A percentile compares a stretch with the other conserved stretches of the same genome.
Evolutionary conservation across 2,113 vertebrate species (phyloP).

Genomic region (Pterocles burchelli): DNA sequence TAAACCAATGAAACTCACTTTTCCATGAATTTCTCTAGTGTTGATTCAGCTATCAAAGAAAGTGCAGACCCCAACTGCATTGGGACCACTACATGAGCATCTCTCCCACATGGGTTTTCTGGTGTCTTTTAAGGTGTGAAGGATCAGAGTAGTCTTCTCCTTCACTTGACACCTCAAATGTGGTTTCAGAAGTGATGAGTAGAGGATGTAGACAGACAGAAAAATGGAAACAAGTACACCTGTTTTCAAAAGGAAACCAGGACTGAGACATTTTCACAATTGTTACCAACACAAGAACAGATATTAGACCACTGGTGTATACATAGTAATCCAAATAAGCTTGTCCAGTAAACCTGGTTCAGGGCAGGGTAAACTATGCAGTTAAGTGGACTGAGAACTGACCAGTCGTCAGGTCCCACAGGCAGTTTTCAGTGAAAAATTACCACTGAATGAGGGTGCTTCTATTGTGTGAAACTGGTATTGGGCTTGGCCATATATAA

Average conservation of each 20-base stretch:
- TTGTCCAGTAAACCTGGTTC: background rate
- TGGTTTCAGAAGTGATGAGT: background rate
- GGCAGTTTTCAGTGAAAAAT: background rate
- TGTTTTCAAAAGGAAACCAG: background rate
- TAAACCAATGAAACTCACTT: background rate
- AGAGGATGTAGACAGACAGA: background rate
- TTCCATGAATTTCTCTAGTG: background rate
- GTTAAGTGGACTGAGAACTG: background rate
- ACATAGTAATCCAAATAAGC: background rate
- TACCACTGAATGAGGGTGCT: background rate
- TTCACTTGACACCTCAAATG: background rate
- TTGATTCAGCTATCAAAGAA: background rate
- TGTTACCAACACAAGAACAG: background rate
- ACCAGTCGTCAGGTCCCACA: background rate
- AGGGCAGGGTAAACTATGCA: background rate
- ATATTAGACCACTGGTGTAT: background rate
- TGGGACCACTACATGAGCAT: background rate
- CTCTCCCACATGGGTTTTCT: background rate
- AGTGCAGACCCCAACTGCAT: background rate
- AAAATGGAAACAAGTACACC: background rate
- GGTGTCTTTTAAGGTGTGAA: background rate
- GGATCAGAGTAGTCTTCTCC: background rate
- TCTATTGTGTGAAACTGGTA: background rate
- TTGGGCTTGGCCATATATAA: background rate
- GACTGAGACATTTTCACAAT: background rate